Conservation (phyloP, 2,113 vertebrate species). For the Phycodurus eques region DNA sequence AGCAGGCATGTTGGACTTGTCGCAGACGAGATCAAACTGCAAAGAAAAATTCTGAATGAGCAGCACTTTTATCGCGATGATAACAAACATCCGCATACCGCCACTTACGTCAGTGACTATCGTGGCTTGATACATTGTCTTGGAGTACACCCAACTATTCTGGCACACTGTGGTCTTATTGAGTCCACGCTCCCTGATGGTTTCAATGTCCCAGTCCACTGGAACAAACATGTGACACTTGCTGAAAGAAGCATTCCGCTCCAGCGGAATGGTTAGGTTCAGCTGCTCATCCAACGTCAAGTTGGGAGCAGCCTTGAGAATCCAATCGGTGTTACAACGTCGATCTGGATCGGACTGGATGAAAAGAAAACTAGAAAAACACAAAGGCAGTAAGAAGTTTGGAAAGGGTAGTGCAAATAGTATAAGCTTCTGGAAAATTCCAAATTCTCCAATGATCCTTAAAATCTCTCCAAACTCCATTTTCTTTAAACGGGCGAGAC, state of each 20-base stretch:
- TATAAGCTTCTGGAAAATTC: constrained; percentile 76
- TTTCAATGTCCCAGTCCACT: constrained; percentile 66
- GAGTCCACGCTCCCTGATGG: constrained; percentile 67
- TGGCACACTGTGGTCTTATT: constrained; percentile 72
- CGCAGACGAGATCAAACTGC: constrained; percentile 54
- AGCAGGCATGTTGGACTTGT: constrained; percentile 18
- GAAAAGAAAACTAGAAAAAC: constrained; percentile 78
- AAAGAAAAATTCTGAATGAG: not conserved
- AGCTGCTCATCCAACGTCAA: constrained; percentile 72
- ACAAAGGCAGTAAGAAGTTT: constrained; percentile 60
- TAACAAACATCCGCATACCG: not conserved
- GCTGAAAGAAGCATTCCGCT: constrained; percentile 57
- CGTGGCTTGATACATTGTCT: constrained; percentile 57
- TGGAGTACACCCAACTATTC: constrained; percentile 76
- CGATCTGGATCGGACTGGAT: constrained; percentile 62
- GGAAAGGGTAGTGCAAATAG: constrained; percentile 68
- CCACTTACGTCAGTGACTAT: constrained; percentile 67
- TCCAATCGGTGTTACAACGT: constrained; percentile 70
- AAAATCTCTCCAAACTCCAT: constrained; percentile 74
- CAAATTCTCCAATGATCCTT: constrained; percentile 73
- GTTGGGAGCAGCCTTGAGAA: constrained; percentile 52
- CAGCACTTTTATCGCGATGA: not conserved
- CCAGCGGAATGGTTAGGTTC: constrained; percentile 74
- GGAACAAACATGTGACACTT: constrained; percentile 79
- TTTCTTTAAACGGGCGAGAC: not conserved